Evolutionary conservation across 2,888 invertebrate genomes (phyloP).

Genomic region (Hypomecis atomaria): DNA sequence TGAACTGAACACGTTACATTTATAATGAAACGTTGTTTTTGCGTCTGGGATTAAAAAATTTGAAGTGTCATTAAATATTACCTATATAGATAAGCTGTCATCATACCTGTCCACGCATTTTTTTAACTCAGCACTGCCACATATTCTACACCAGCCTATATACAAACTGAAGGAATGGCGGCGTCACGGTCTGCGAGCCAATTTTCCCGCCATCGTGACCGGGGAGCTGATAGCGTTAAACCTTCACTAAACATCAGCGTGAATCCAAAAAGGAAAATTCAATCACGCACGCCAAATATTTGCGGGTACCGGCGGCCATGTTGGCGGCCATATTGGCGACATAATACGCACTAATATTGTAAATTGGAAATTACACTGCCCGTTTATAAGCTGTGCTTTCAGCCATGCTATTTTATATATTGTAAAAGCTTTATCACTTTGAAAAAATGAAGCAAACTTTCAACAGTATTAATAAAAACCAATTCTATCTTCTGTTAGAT

Average conservation of each 20-base stretch:
- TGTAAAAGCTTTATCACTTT: neutral
- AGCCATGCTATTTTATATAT: neutral
- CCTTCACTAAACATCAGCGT: slow-evolving; percentile 24
- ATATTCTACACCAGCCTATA: neutral
- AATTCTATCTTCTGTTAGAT: no score
- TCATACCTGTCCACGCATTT: no score
- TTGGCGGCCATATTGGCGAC: slow-evolving; percentile 18
- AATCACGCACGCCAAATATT: slow-evolving; percentile 41
- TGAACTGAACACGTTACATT: no score
- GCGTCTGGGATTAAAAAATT: no score
- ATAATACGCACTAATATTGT: neutral
- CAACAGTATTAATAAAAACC: no score
- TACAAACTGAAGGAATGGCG: neutral
- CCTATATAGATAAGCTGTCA: no score
- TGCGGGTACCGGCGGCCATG: slow-evolving; percentile 37
- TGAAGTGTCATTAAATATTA: no score
- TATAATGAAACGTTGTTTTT: no score
- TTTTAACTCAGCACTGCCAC: no score
- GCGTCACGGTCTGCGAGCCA: neutral
- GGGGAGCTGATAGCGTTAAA: slow-evolving; percentile 26
- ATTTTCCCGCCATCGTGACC: slow-evolving; percentile 11
- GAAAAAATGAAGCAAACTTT: no score
- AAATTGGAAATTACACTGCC: neutral
- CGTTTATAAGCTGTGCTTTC: neutral
- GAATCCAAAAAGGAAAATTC: slow-evolving; percentile 33